Conservation (phyloP, 1,140 invertebrate species). For the Drosophila tropicalis region DNA sequence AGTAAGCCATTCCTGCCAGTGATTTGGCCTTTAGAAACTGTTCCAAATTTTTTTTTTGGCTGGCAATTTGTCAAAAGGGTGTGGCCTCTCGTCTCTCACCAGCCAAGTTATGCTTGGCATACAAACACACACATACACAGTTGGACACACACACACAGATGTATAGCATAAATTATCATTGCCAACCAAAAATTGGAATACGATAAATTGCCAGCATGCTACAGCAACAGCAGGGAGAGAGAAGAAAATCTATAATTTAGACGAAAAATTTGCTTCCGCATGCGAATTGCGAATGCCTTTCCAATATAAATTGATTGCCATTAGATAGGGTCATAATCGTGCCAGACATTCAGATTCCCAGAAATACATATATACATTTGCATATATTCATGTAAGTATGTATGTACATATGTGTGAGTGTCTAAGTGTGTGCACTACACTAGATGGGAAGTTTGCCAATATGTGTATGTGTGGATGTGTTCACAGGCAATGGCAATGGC, state of each 20-base stretch:
- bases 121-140: conserved; percentile 28
- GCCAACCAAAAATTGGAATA: conserved; percentile 72
- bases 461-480: neutral
- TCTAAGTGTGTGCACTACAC: conserved; percentile 17
- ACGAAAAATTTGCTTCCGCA: conserved; percentile 75
- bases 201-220: conserved; percentile 71
- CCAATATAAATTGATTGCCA: conserved; percentile 60
- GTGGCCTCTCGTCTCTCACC: conserved; percentile 36
- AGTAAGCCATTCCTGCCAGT: neutral
- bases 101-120: conserved; percentile 23
- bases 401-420: neutral
- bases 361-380: neutral
- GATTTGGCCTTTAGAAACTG: conserved; percentile 39
- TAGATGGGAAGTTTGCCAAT: conserved; percentile 66
- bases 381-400: neutral
- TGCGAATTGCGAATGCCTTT: conserved; percentile 41
- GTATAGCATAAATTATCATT: conserved; percentile 68
- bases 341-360: conserved; percentile 30
- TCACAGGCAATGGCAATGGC: conserved; percentile 13
- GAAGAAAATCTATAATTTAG: conserved; percentile 78
- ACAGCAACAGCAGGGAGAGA: conserved; percentile 25
- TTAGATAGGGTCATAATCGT: conserved; percentile 60
- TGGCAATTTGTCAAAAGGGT: conserved; percentile 78
- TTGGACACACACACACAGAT: conserved; percentile 7
- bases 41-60: conserved; percentile 25